A percentile compares a stretch with the other conserved stretches of the same genome.
These are phyloP conservation scores for Heliconius ismenius DNA, from an alignment of 2,888 invertebrate genomes.

Conservation along the genomic window DNA sequence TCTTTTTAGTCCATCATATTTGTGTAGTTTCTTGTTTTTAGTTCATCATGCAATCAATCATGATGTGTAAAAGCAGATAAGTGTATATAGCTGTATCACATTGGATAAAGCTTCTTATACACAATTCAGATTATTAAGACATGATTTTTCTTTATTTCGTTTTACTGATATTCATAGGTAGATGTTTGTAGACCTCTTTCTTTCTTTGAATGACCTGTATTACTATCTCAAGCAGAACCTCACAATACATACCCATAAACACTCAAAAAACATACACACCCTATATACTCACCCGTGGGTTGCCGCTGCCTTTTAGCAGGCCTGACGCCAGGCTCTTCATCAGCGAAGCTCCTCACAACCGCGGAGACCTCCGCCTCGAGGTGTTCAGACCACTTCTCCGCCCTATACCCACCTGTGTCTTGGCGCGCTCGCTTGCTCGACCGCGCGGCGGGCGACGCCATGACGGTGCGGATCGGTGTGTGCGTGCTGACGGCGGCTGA, in stretches of 20 bases:
- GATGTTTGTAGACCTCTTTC: too few relatives aligned
- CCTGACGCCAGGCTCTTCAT: slow-evolving; percentile 28
- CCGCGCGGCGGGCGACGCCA: slow-evolving; percentile 57
- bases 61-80: too few relatives aligned
- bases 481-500: slow-evolving; percentile 58
- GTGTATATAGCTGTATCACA: too few relatives aligned
- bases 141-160: too few relatives aligned
- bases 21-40: too few relatives aligned
- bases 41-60: too few relatives aligned
- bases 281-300: slow-evolving; percentile 36
- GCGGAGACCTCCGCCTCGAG: slow-evolving; percentile 40
- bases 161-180: too few relatives aligned
- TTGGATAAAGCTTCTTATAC: too few relatives aligned
- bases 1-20: too few relatives aligned
- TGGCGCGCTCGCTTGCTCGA: slow-evolving; percentile 64
- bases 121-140: too few relatives aligned
- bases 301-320: slow-evolving; percentile 33
- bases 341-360: slow-evolving; percentile 37
- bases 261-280: slow-evolving; percentile 1
- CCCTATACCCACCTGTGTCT: slow-evolving; percentile 62
- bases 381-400: slow-evolving; percentile 39
- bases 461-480: slow-evolving; percentile 62
- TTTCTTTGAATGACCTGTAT: not conserved
- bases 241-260: not conserved
- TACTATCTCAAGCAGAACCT: too few relatives aligned